Conservation (phyloP, 1,140 invertebrate species). For the Pteromalus puparum region DNA sequence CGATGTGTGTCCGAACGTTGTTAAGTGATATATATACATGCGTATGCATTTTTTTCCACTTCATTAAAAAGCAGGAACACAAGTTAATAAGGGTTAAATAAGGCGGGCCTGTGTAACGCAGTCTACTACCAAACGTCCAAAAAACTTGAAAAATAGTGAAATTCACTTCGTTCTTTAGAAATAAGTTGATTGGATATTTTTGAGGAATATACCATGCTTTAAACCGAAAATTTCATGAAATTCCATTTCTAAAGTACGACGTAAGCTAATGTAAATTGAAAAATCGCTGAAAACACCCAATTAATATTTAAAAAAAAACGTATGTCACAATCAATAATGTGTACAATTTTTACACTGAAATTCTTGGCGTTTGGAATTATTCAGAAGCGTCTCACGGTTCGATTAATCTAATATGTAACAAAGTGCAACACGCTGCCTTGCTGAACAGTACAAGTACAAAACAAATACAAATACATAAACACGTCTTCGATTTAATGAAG, state of each 20-base stretch:
- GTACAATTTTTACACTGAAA: slow-evolving; percentile 30
- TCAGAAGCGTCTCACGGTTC: slow-evolving; percentile 68
- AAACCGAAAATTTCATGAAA: not conserved
- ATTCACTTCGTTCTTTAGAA: not conserved
- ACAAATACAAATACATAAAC: slow-evolving; percentile 75
- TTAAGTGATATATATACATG: slow-evolving; percentile 47
- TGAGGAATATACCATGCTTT: not conserved
- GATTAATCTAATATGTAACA: slow-evolving; percentile 74
- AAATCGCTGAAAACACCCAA: not conserved
- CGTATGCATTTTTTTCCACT: slow-evolving; percentile 50
- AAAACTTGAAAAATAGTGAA: slow-evolving; percentile 5
- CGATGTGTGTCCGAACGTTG: slow-evolving; percentile 49
- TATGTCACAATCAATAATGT: not conserved
- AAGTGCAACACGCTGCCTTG: slow-evolving; percentile 77
- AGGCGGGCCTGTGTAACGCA: slow-evolving; percentile 34
- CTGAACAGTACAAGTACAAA: slow-evolving; percentile 77
- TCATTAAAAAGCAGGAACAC: slow-evolving; percentile 55
- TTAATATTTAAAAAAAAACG: slow-evolving; percentile 20
- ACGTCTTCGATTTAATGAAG: slow-evolving; percentile 74
- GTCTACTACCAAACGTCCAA: slow-evolving; percentile 50
- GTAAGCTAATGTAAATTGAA: slow-evolving; percentile 9
- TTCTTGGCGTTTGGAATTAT: slow-evolving; percentile 64
- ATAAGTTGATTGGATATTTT: slow-evolving; percentile 29
- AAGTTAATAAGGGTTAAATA: slow-evolving; percentile 54
- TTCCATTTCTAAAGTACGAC: not conserved